These are phyloP conservation scores for Dasyprocta punctata DNA, from an alignment of 2,113 vertebrate species.

Conservation along the genomic window DNA sequence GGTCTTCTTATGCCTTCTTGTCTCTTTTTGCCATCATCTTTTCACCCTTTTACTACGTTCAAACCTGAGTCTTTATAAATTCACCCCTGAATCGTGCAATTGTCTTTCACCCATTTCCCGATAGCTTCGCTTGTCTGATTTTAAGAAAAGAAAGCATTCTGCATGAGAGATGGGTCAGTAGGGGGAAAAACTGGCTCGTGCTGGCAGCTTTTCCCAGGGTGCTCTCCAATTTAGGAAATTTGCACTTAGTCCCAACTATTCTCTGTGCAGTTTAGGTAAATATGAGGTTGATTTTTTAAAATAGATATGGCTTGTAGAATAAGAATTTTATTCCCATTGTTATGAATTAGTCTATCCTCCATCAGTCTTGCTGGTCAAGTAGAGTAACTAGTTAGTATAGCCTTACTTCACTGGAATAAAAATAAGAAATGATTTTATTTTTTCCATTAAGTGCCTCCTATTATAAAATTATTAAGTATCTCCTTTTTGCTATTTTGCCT, in stretches of 20 bases:
- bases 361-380: neutral
- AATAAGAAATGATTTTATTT: neutral
- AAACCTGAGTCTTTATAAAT: neutral
- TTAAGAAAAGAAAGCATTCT: neutral
- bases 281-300: neutral
- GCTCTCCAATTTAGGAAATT: neutral
- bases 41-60: neutral
- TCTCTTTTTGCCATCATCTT: neutral
- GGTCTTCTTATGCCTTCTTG: neutral
- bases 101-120: neutral
- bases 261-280: neutral
- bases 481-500: neutral
- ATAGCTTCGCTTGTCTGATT: neutral
- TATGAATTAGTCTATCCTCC: neutral
- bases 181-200: neutral
- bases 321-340: neutral
- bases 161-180: neutral
- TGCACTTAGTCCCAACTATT: neutral
- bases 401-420: neutral
- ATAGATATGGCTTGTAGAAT: neutral
- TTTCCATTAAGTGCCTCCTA: neutral
- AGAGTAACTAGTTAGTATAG: neutral
- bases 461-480: neutral
- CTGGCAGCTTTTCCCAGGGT: neutral
- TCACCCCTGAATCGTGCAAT: neutral